Evolutionary conservation across 2,888 invertebrate species (phyloP).

Genomic region (Diarsia dahlii): DNA sequence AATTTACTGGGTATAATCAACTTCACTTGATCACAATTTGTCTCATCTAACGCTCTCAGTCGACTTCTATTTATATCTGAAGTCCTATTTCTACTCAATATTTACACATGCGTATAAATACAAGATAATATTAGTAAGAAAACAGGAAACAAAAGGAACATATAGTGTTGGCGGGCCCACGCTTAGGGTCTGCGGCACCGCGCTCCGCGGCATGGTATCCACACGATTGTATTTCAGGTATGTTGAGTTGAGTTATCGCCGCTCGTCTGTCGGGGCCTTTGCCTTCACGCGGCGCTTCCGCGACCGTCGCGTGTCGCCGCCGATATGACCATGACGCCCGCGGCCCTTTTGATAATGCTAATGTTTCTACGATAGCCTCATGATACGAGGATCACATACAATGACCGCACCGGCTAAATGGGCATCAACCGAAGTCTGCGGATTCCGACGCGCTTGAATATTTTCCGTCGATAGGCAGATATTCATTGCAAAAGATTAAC

Average conservation of each 20-base stretch:
- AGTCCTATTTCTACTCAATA: conserved; percentile 21
- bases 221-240: conserved; percentile 86
- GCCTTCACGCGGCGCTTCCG: conserved; percentile 84
- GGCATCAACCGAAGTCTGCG: conserved; percentile 79
- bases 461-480: conserved; percentile 77
- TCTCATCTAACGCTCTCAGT: background rate
- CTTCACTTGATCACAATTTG: background rate
- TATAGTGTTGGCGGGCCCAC: conserved; percentile 78
- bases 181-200: conserved; percentile 70
- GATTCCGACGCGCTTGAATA: conserved; percentile 79
- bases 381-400: conserved; percentile 86
- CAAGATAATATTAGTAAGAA: conserved; percentile 65
- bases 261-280: conserved; percentile 85
- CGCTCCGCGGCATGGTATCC: conserved; percentile 77
- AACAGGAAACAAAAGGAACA: conserved; percentile 71
- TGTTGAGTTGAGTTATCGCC: conserved; percentile 88
- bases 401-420: conserved; percentile 83
- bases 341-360: conserved; percentile 90
- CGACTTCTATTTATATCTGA: conserved; percentile 31
- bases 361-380: conserved; percentile 85
- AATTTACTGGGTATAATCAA: background rate
- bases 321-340: conserved; percentile 87
- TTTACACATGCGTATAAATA: conserved; percentile 55
- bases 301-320: conserved; percentile 85
- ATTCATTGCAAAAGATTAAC: conserved; percentile 76